Evolutionary conservation across 2,888 invertebrate species (phyloP), one percentile per base, ranked within the genome.

Genomic region (Agrochola litura): DNA sequence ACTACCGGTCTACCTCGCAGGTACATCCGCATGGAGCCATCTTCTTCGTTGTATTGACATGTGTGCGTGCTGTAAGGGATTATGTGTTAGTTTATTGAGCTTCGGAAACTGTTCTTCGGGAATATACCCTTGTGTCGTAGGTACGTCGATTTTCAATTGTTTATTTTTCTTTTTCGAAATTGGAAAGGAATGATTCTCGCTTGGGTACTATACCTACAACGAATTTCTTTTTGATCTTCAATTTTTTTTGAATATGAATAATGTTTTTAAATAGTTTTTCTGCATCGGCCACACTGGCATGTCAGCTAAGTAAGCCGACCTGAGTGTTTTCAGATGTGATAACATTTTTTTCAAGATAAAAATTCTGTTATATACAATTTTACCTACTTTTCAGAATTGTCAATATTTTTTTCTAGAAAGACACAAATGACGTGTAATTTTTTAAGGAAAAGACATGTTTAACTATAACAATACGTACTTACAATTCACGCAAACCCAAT

Each of bases 11-110:
- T 97, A 5, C 99, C 99, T 64, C 98, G 97, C 52, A 99, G 97
- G 96, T 98, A 99, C 97, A 99, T 98, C 81, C 98, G 98, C 89
- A 99, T 97, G 64, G 98, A 97, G 43, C 98, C 98, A 84, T 99
- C 99, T 86, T 99, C 99, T 90, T 98, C 98, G 94, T 98, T 98
- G 97, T 98, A 98, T 89, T 98, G 97, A 90, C 98, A 98, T 89
- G 98, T 98, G 95, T 98, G 98, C 52, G 98, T 98, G 94, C 99
- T 99, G 96, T 68, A 97, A 96, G 37, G 82, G 61, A 30, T 43
- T 8, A 16, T 5, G 0, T 25, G 8, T 49, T 5, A 64, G 25
- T 30, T 78, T 65, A 43, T 19, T n/a, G 3, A 14, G 14, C 6
- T 25, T 10, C 12, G 16, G 16, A 49, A 54, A n/a, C 9, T 25